A percentile compares a stretch with the other conserved stretches of the same genome.
Conservation (phyloP, 2,888 invertebrate genomes). For the Euclidia mi region DNA sequence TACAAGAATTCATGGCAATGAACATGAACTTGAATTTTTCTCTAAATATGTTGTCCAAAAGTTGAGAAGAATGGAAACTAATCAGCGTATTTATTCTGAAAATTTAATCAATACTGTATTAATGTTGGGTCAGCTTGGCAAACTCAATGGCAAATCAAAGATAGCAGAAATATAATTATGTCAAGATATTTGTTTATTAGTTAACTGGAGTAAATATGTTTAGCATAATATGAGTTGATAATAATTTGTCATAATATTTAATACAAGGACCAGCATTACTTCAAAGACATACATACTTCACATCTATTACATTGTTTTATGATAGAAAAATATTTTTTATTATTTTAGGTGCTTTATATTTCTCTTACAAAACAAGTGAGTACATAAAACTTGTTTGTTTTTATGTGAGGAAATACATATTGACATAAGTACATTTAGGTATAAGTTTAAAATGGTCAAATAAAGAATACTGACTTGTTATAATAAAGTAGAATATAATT, state of each 20-base stretch:
- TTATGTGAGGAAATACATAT: conserved; percentile 11
- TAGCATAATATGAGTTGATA: conserved; percentile 50
- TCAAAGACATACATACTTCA: conserved; percentile 30
- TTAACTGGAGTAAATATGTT: conserved; percentile 40
- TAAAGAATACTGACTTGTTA: too few relatives aligned
- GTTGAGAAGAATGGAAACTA: conserved; percentile 84
- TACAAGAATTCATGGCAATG: conserved; percentile 67
- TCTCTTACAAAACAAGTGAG: not conserved
- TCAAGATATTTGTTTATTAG: conserved; percentile 36
- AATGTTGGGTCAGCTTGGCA: conserved; percentile 84
- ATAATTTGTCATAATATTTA: conserved; percentile 35
- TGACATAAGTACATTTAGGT: conserved; percentile 31
- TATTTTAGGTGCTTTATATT: conserved; percentile 30
- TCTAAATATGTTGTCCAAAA: conserved; percentile 87
- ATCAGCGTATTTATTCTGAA: conserved; percentile 86
- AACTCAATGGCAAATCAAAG: conserved; percentile 84
- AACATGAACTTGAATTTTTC: conserved; percentile 85
- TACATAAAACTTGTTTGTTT: conserved; percentile 3
- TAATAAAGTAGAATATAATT: too few relatives aligned
- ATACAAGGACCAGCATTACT: conserved; percentile 33
- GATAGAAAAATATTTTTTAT: conserved; percentile 17
- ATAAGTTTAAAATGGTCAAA: conserved; percentile 9
- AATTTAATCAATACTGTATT: conserved; percentile 87
- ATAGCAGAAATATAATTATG: conserved; percentile 68
- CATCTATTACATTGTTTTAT: conserved; percentile 18